Conservation (phyloP, 2,113 vertebrate species). For the Pithys albifrons region DNA sequence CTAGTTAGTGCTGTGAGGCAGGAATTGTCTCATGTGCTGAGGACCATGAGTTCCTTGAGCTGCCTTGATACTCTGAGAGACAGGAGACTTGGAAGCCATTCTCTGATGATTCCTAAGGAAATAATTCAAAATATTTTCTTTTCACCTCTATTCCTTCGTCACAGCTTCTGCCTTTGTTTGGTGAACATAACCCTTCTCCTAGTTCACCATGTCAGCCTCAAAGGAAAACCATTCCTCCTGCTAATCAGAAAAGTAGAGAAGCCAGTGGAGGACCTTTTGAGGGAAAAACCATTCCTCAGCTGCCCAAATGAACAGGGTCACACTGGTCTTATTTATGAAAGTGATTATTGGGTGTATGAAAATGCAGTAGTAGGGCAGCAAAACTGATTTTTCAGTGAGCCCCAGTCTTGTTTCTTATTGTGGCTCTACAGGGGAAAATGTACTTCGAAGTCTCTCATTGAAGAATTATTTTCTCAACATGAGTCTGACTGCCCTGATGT, state of each 20-base stretch:
- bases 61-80: not conserved
- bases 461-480: not conserved
- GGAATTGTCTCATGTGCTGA: not conserved
- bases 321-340: not conserved
- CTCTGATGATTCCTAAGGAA: not conserved
- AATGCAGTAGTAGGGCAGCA: not conserved
- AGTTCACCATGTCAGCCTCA: not conserved
- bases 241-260: not conserved
- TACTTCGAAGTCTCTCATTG: not conserved
- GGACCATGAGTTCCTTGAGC: not conserved
- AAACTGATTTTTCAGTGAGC: not conserved
- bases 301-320: not conserved
- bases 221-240: not conserved
- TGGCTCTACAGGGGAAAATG: not conserved
- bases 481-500: not conserved
- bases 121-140: not conserved
- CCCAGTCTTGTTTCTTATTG: not conserved
- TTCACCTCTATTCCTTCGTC: not conserved
- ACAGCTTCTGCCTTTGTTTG: not conserved
- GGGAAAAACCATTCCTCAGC: not conserved
- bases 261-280: not conserved
- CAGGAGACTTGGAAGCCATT: not conserved
- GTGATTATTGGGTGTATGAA: not conserved
- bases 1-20: not conserved
- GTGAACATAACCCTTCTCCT: not conserved